Evolutionary conservation across 2,888 invertebrate species (phyloP), one percentile per base, ranked within the genome.

Genomic region (Spialia ferax): DNA sequence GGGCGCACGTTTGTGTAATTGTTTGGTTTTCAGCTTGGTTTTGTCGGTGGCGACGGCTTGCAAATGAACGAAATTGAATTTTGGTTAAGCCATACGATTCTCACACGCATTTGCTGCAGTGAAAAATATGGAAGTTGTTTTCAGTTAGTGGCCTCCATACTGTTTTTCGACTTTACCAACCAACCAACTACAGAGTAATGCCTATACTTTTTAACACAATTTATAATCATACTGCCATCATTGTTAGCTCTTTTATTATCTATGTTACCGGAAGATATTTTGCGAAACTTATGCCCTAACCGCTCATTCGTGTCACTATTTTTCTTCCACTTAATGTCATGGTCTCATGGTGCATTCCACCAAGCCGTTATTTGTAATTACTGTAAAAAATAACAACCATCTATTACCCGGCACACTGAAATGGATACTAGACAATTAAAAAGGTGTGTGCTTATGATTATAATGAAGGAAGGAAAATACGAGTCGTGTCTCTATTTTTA

Each of bases 1-100:
- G 90, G 83, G 79, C 83, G 81, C 91, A 87, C 90, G 93, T 89
- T 84, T 86, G 83, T 87, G 87, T 93, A 91, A 93, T 93, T 93
- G 93, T 93, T 92, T 88, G 92, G 92, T 91, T 91, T 91, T 89
- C 87, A 84, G 83, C 81, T 77, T 82, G 84, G 84, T 77, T 77
- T 75, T 75, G 82, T 77, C 75, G 81, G 80, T 75, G 79, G 75
- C 83, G 68, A 68, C 74, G 71, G 61, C 54, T 74, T 78, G 84
- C 72, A 79, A 85, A 86, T 83, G 84, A 79, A 78, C 82, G 81
- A 88, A 91, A 93, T 93, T 92, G 89, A 91, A 91, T 93, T 92
- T 87, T 82, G 86, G 85, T 85, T 81, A 84, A 83, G 82, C 82
- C 82, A 79, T 74, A 81, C 80, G 50, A 35, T 55, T 45, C 32